Percentiles rank a stretch among this genome's conserved stretches.
These are phyloP conservation scores for Ceyx margarethae DNA, from an alignment of 2,113 vertebrate genomes.

Conservation along the genomic window DNA sequence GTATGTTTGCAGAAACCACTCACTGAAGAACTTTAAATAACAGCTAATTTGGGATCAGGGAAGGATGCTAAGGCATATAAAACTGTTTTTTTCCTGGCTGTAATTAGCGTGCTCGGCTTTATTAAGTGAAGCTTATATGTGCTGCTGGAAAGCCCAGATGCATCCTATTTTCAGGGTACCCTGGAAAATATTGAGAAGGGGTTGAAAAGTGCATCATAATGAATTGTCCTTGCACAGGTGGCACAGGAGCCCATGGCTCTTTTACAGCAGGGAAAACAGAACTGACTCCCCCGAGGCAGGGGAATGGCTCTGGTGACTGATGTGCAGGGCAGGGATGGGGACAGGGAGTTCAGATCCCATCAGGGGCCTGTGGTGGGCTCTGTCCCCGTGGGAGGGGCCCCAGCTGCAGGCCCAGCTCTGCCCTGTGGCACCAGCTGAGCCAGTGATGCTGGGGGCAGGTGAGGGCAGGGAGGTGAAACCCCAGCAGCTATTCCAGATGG, in stretches of 20 bases:
- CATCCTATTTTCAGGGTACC: neutral
- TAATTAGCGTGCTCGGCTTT: neutral
- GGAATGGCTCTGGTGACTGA: neutral
- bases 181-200: neutral
- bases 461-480: neutral
- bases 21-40: neutral
- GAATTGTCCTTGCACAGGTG: neutral
- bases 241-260: neutral
- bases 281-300: neutral
- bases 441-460: rapidly evolving
- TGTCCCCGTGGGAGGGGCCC: rapidly evolving
- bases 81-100: neutral
- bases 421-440: rapidly evolving
- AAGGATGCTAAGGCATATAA: neutral
- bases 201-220: neutral
- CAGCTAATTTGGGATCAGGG: neutral
- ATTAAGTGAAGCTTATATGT: neutral
- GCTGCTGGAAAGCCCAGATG: neutral
- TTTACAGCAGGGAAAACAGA: neutral
- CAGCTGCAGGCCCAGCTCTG: rapidly evolving
- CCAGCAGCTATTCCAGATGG: neutral
- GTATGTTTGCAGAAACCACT: neutral
- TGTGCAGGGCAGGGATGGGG: neutral
- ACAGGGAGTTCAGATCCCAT: neutral
- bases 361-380: rapidly evolving